phyloP scores from a whole-genome alignment of 2,797 vertebrate species.

The Sciaenops ocellatus region DNA sequence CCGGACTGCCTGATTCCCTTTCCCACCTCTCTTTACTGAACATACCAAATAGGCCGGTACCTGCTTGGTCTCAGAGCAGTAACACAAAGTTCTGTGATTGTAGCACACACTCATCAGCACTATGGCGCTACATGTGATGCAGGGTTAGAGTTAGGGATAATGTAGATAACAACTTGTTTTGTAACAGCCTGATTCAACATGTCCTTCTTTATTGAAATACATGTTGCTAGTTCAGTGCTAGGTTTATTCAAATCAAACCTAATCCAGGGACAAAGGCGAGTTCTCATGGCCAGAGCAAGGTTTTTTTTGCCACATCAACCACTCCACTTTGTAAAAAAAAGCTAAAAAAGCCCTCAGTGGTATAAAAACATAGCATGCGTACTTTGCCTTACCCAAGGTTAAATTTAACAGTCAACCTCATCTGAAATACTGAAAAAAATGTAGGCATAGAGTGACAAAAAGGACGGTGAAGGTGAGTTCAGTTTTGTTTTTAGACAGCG shows the following conservation, averaged over 20 bases:
- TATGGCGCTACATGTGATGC: conserved; percentile 21
- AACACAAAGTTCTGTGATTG: conserved; percentile 53
- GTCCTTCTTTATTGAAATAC: conserved; percentile 12
- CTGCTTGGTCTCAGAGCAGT: conserved; percentile 48
- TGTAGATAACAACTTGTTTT: not conserved
- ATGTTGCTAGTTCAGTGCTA: not conserved
- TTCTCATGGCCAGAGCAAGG: not conserved
- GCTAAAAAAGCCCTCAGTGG: not conserved
- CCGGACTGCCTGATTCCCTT: conserved; percentile 44
- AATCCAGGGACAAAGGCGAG: not conserved
- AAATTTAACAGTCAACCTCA: not conserved
- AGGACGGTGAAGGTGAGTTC: not conserved
- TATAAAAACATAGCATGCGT: not conserved
- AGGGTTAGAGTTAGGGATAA: not conserved
- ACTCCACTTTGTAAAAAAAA: not conserved
- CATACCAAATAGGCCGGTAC: conserved; percentile 48
- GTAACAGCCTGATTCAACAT: not conserved
- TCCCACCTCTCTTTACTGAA: conserved; percentile 41
- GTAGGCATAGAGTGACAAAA: not conserved
- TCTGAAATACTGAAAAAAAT: not conserved
- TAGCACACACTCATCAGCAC: conserved; percentile 42
- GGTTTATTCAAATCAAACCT: conserved; percentile 5
- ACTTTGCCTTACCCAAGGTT: not conserved
- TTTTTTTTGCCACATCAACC: not conserved
- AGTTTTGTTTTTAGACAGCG: too few species aligned